phyloP scores from a whole-genome alignment of 2,888 invertebrate genomes.

The Lasioglossum villosulum region DNA sequence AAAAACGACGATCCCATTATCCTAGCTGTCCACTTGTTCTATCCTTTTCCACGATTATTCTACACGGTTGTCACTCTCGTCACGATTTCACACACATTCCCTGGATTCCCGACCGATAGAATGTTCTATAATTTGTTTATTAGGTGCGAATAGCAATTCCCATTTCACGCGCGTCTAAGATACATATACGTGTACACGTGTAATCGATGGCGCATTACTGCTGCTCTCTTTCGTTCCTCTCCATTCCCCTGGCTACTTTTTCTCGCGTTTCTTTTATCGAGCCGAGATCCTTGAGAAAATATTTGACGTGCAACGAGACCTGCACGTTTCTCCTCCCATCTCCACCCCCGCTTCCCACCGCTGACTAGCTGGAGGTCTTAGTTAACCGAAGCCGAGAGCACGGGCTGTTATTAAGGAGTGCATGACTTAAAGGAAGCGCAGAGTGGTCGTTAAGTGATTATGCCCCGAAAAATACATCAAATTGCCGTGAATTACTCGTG shows the following conservation, averaged over 20 bases:
- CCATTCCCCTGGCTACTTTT: no score
- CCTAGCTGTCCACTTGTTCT: neutral
- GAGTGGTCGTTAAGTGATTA: constrained; percentile 65
- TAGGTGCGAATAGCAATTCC: no score
- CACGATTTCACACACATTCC: no score
- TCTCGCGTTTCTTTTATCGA: constrained; percentile 3
- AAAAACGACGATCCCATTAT: neutral
- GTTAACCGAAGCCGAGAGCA: neutral
- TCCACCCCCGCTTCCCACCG: neutral
- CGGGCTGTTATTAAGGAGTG: constrained; percentile 60
- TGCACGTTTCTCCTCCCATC: constrained; percentile 1
- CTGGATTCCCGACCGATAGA: no score
- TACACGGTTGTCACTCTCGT: neutral
- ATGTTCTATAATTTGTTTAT: no score
- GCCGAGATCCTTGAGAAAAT: constrained; percentile 44
- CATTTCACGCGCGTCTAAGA: no score
- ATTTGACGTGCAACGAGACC: constrained; percentile 52
- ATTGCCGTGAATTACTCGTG: constrained; percentile 41
- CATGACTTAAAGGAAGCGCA: constrained; percentile 44
- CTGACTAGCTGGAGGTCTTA: constrained; percentile 37
- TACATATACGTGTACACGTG: no score
- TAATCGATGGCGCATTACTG: neutral
- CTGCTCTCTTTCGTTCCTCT: neutral
- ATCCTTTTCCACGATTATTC: neutral
- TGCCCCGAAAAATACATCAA: constrained; percentile 47